Evolutionary conservation across 92 coral and sea anemone genomes (phyloP), one percentile per base, ranked within the genome.

Genomic region (Zoanthus solanderi): DNA sequence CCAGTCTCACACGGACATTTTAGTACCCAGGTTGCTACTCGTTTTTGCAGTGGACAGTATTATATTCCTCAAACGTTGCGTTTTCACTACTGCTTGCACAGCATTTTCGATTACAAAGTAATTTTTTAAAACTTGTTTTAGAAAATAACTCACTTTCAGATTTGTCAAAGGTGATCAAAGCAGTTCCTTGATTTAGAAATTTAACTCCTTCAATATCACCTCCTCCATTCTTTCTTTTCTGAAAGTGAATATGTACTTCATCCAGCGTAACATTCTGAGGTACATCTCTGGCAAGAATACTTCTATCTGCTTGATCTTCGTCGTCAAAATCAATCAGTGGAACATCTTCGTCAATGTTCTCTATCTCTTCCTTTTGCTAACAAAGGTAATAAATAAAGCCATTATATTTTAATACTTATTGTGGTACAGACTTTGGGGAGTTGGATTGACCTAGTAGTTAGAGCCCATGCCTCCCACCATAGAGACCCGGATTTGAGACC

Each of bases 141-240:
- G 9, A 6, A 4, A 15, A 46, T 37, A 5, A 46, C 94, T 79
- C 68, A 91, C 94, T 84, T 78, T 91, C 89, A 12, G 66, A 61
- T 0, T 61, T 77, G 31, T 91, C 94, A 56, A 91, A 91, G 30
- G 87, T 88, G 11, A 91, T 76, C 23, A 84, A n/a, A 31, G 94
- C 94, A 1, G 15, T 81, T 50, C 58, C 85, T 11, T 84, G 60
- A 9, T 32, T 54, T 7, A 75, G 16, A 32, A 91, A 34, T 1
- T 11, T 37, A 57, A 84, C 65, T 0, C 63, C 60, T 7, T 86
- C 86, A 60, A 84, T 78, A 75, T 91, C 94, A 3, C 94, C 94
- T 58, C 94, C 94, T 79, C 92, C 92, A 75, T 91, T 88, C 85
- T 78, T 91, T 23, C 45, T 84, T 83, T 32, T 86, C 44, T 91